Percentiles rank a stretch among this genome's conserved stretches.
phyloP scores from a whole-genome alignment of 92 coral and sea anemone genomes.

The Epizoanthus stellaris region DNA sequence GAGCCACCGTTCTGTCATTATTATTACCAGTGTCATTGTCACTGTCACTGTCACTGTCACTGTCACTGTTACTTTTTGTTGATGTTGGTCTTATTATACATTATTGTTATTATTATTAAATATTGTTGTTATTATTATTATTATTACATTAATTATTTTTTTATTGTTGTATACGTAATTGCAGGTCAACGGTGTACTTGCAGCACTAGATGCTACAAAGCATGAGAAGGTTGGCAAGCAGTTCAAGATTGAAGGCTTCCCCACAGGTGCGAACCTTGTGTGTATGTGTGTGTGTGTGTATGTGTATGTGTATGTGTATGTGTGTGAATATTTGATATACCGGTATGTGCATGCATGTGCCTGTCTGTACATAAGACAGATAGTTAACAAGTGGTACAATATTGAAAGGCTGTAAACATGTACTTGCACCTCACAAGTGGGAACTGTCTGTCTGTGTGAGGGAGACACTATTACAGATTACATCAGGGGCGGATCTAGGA shows the following conservation, averaged over 20 bases:
- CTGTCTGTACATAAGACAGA: background rate
- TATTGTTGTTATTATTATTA: no score
- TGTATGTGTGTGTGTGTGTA: background rate
- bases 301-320: background rate
- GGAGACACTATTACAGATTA: no score
- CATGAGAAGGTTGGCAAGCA: constrained; percentile 79
- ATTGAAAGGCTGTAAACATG: background rate
- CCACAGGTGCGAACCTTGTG: constrained; percentile 72
- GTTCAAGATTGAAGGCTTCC: constrained; percentile 91
- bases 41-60: background rate
- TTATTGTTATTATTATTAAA: no score
- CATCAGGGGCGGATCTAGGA: no score
- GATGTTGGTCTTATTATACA: no score
- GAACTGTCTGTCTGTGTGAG: no score
- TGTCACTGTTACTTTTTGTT: background rate
- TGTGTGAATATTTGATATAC: background rate
- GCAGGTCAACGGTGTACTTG: constrained; percentile 83
- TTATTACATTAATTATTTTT: background rate
- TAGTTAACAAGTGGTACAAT: no score
- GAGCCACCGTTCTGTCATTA: no score
- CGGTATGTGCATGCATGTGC: background rate
- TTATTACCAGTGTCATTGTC: no score
- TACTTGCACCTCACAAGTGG: background rate
- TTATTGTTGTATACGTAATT: background rate
- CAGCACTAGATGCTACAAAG: constrained; percentile 95